Percentiles rank a stretch among this genome's conserved stretches.
Evolutionary conservation across 2,888 invertebrate genomes (phyloP).

Genomic region (Athalia circularis): DNA sequence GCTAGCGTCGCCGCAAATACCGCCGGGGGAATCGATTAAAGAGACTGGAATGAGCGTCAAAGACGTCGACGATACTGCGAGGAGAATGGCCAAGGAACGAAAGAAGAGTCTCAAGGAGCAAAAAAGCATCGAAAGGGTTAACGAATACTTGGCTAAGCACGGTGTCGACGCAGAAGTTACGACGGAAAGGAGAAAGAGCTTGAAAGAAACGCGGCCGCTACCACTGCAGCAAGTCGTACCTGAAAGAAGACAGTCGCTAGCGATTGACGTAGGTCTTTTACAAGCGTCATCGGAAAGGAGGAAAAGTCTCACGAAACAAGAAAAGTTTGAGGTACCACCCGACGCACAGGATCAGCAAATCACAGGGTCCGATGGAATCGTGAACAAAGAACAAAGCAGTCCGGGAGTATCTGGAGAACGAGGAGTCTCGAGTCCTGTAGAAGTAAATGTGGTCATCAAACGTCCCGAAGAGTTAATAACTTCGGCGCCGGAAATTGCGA

Average conservation of each 20-base stretch:
- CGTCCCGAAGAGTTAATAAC: neutral
- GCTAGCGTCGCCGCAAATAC: slow-evolving; percentile 55
- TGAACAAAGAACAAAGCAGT: neutral
- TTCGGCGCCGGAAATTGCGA: slow-evolving; percentile 8
- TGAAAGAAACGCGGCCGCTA: slow-evolving; percentile 73
- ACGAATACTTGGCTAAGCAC: slow-evolving; percentile 59
- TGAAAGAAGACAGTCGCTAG: slow-evolving; percentile 62
- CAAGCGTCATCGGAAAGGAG: slow-evolving; percentile 20
- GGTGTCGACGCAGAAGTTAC: slow-evolving; percentile 34
- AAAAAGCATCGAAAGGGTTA: slow-evolving; percentile 61
- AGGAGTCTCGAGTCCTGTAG: neutral
- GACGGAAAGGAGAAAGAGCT: slow-evolving; percentile 47
- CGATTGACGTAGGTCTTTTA: slow-evolving; percentile 15
- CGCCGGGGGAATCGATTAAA: slow-evolving; percentile 48
- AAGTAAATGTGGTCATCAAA: neutral
- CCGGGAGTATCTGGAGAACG: neutral
- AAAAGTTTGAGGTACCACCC: slow-evolving; percentile 6
- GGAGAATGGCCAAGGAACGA: slow-evolving; percentile 66
- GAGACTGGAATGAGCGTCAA: slow-evolving; percentile 52
- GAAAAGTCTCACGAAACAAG: slow-evolving; percentile 38
- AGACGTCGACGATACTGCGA: neutral
- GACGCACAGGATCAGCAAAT: slow-evolving; percentile 18
- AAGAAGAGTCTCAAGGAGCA: slow-evolving; percentile 80
- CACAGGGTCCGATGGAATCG: neutral
- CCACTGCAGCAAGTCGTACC: slow-evolving; percentile 76